phyloP scores from a whole-genome alignment of 2,797 vertebrate species.

The Cercopithecus neglectus region DNA sequence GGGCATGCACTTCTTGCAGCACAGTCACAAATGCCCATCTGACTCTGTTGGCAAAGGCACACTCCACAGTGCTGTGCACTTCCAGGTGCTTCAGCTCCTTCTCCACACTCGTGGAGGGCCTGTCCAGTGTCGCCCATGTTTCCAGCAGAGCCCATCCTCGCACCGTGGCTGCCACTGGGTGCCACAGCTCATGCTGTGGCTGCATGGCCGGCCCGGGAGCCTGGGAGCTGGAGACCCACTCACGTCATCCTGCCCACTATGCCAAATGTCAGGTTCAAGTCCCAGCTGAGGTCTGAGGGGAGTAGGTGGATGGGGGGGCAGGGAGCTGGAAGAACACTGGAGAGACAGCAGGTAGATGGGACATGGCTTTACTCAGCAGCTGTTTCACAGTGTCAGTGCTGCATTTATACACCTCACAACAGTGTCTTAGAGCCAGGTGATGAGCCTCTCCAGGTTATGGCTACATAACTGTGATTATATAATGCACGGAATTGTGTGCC shows the following conservation, averaged over 20 bases:
- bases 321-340: neutral
- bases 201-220: neutral
- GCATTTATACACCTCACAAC: neutral
- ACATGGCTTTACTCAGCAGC: neutral
- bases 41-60: neutral
- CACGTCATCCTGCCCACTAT: neutral
- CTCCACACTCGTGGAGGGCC: neutral
- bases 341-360: neutral
- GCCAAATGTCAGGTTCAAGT: neutral
- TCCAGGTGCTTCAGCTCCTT: neutral
- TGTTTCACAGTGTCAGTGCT: neutral
- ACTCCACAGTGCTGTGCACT: neutral
- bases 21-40: neutral
- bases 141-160: neutral
- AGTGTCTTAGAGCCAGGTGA: neutral
- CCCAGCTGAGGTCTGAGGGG: neutral
- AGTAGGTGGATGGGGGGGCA: neutral
- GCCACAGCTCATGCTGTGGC: neutral
- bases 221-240: neutral
- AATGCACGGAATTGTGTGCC: neutral
- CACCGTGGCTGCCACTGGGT: neutral
- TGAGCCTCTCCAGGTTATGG: neutral
- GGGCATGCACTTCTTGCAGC: neutral
- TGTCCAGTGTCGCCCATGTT: neutral
- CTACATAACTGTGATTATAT: neutral